A percentile compares a stretch with the other conserved stretches of the same genome.
phyloP scores from a whole-genome alignment of 2,797 vertebrate species.

The Acropternis orthonyx region DNA sequence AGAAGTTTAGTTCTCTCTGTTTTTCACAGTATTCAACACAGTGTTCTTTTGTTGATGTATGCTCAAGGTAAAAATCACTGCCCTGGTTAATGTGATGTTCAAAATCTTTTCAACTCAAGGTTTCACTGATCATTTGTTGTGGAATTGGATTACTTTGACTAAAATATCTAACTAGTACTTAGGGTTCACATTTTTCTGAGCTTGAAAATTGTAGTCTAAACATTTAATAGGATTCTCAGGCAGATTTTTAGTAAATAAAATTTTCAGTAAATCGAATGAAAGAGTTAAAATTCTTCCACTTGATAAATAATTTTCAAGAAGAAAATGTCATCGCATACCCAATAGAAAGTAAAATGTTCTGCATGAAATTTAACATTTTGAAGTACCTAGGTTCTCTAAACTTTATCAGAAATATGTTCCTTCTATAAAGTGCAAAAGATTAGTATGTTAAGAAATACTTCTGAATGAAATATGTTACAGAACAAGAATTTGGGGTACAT shows the following conservation, averaged over 20 bases:
- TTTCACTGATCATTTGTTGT: background rate
- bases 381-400: background rate
- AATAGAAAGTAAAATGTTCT: background rate
- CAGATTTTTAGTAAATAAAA: background rate
- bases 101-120: background rate
- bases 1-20: background rate
- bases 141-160: background rate
- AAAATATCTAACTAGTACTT: background rate
- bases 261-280: background rate
- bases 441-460: background rate
- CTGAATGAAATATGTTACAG: background rate
- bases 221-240: background rate
- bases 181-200: background rate
- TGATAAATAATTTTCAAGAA: background rate
- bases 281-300: background rate
- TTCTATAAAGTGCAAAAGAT: background rate
- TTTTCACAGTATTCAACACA: background rate
- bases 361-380: background rate
- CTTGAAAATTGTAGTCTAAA: background rate
- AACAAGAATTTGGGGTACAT: background rate
- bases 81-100: background rate
- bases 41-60: background rate
- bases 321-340: background rate
- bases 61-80: background rate
- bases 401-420: background rate